Conservation (phyloP, 2,888 invertebrate species). For the Zhuqinia jingwanae region DNA sequence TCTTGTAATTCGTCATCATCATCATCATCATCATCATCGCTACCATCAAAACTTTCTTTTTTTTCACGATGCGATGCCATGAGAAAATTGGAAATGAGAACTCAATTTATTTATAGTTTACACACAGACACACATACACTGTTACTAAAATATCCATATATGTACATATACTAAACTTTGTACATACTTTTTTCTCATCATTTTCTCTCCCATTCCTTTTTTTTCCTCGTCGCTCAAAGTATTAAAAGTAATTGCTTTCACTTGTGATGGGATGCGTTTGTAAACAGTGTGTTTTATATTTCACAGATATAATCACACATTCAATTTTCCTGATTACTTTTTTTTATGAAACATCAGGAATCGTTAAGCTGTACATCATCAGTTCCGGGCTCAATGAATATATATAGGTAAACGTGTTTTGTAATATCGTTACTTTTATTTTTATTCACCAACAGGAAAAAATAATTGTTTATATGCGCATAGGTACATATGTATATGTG, state of each 20-base stretch:
- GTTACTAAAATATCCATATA: not conserved
- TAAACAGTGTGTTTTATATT: conserved; percentile 30
- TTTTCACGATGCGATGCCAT: not conserved
- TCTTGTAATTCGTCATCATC: conserved; percentile 34
- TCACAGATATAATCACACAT: conserved; percentile 43
- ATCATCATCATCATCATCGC: conserved; percentile 11
- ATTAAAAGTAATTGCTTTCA: conserved; percentile 50
- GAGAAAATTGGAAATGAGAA: conserved; percentile 33
- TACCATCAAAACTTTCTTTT: not conserved
- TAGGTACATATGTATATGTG: too few relatives aligned
- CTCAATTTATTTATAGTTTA: conserved; percentile 21
- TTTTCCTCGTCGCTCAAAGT: not conserved
- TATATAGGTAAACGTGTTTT: too few relatives aligned
- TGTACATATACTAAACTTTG: too few relatives aligned
- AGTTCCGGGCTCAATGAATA: too few relatives aligned
- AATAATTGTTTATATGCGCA: too few relatives aligned
- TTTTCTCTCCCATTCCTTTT: not conserved
- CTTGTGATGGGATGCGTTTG: conserved; percentile 25
- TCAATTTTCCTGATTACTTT: conserved; percentile 40
- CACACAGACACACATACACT: not conserved
- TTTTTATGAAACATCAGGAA: not conserved
- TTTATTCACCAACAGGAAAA: too few relatives aligned
- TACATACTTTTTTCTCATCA: conserved; percentile 12
- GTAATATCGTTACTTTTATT: too few relatives aligned
- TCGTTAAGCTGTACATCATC: too few relatives aligned